These are phyloP conservation scores for Huso huso DNA, from an alignment of 2,797 vertebrate species.

Conservation along the genomic window DNA sequence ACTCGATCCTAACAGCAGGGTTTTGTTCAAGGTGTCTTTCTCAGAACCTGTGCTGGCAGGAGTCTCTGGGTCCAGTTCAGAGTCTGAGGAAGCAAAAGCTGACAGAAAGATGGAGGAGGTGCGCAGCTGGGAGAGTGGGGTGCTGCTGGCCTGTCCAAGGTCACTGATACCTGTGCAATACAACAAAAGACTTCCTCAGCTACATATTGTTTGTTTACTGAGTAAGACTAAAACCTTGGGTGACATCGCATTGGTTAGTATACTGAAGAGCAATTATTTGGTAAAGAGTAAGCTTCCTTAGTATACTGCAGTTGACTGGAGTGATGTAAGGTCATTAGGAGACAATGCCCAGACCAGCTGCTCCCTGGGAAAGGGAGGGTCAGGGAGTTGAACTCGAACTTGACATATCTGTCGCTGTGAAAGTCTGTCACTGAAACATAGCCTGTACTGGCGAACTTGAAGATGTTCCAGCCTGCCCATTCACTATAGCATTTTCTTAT, in stretches of 20 bases:
- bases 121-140: slow-evolving; percentile 22
- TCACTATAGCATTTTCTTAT: too few species aligned
- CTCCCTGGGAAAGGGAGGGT: neutral
- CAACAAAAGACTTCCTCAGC: neutral
- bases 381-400: too few species aligned
- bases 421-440: too few species aligned
- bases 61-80: neutral
- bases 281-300: too few species aligned
- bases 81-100: slow-evolving; percentile 2
- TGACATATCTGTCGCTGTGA: too few species aligned
- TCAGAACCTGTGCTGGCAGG: neutral
- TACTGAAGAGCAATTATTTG: too few species aligned
- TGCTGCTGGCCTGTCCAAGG: slow-evolving; percentile 16
- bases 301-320: too few species aligned
- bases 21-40: neutral
- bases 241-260: too few species aligned
- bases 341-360: neutral
- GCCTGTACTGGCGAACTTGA: too few species aligned
- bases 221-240: too few species aligned
- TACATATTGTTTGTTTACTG: too few species aligned
- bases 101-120: slow-evolving; percentile 22
- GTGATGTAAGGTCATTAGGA: neutral
- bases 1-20: slow-evolving; percentile 6
- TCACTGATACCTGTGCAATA: neutral
- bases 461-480: too few species aligned